A percentile compares a stretch with the other conserved stretches of the same genome.
These are phyloP conservation scores for Caradrina clavipalpis DNA, from an alignment of 2,888 invertebrate species.

Conservation along the genomic window DNA sequence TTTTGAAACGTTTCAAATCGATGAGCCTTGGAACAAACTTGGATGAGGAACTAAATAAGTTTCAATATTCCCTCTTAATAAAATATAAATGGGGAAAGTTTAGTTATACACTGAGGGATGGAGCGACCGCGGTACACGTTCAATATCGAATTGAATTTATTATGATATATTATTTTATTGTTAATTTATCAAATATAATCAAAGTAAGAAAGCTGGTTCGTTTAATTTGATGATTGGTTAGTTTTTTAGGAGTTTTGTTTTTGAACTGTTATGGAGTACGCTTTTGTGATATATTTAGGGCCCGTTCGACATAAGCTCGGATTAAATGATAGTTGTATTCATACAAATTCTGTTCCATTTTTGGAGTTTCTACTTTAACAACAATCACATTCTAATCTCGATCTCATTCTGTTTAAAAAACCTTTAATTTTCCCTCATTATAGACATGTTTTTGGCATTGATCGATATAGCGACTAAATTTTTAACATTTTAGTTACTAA, in stretches of 20 bases:
- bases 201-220: conserved; percentile 3
- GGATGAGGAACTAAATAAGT: conserved; percentile 81
- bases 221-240: conserved; percentile 9
- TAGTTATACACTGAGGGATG: conserved; percentile 70
- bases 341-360: too few relatives aligned
- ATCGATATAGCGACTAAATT: too few relatives aligned
- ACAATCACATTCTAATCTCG: too few relatives aligned
- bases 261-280: not conserved
- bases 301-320: too few relatives aligned
- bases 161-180: conserved; percentile 44
- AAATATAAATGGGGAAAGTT: conserved; percentile 85
- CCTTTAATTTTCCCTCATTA: too few relatives aligned
- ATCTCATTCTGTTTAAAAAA: too few relatives aligned
- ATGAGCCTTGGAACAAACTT: conserved; percentile 83
- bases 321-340: too few relatives aligned
- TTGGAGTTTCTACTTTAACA: too few relatives aligned
- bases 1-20: conserved; percentile 78
- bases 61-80: conserved; percentile 84
- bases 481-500: too few relatives aligned
- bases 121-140: conserved; percentile 56
- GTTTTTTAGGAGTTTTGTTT: not conserved
- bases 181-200: conserved; percentile 50
- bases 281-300: not conserved
- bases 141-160: conserved; percentile 61
- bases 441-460: too few relatives aligned